Evolutionary conservation across 2,797 vertebrate species (phyloP).

Genomic region (Clarias pachynema): DNA sequence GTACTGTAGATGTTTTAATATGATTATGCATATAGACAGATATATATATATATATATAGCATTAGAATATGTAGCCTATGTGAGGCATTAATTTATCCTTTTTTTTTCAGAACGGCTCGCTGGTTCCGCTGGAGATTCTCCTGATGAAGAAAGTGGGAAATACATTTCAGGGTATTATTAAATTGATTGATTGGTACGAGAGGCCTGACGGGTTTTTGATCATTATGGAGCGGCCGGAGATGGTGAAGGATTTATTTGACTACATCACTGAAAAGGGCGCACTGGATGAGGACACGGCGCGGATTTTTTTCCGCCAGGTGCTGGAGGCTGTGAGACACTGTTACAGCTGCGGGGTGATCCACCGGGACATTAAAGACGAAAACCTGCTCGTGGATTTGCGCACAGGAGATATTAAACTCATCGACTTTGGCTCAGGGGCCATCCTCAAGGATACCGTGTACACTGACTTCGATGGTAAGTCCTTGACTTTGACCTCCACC

Average conservation of each 20-base stretch:
- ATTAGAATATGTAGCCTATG: background rate
- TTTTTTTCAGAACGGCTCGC: constrained; percentile 77
- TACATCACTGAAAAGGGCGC: constrained; percentile 97
- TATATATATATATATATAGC: background rate
- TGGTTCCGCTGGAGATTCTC: constrained; percentile 93
- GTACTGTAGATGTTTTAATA: background rate
- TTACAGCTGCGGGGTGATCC: constrained; percentile 91
- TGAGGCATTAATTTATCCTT: background rate
- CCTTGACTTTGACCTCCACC: constrained; percentile 31
- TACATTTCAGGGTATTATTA: constrained; percentile 91
- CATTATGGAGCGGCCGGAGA: constrained; percentile 93
- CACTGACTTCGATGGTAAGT: constrained; percentile 94
- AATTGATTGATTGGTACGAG: constrained; percentile 95
- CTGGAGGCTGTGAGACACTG: constrained; percentile 93
- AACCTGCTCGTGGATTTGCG: constrained; percentile 94
- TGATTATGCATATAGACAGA: background rate
- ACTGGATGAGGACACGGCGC: constrained; percentile 89
- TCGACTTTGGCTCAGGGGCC: constrained; percentile 96
- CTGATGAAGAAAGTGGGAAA: constrained; percentile 93
- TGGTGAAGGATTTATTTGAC: constrained; percentile 95
- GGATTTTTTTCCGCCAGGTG: constrained; percentile 93
- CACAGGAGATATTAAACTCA: constrained; percentile 93
- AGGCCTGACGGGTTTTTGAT: constrained; percentile 91
- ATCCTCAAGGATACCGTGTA: constrained; percentile 98
- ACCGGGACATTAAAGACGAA: constrained; percentile 97